These are phyloP conservation scores for Aporophyla lueneburgensis DNA, from an alignment of 2,888 invertebrate species.

Conservation along the genomic window DNA sequence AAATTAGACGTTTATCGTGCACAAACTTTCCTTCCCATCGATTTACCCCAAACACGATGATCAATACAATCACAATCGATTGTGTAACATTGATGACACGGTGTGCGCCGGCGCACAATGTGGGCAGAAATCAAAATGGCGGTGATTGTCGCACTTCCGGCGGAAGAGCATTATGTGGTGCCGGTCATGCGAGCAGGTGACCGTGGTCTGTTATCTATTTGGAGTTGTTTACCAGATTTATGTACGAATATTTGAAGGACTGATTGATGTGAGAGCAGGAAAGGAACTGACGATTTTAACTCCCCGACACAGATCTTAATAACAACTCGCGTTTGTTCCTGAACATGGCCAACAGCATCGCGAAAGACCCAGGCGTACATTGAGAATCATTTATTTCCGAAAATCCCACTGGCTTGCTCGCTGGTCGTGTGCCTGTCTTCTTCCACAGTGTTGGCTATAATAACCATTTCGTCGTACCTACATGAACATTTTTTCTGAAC, in stretches of 20 bases:
- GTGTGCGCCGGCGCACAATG: slow-evolving; percentile 76
- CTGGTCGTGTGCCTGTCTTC: too few species aligned
- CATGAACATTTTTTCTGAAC: neutral
- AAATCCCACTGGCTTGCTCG: neutral
- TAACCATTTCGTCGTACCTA: neutral
- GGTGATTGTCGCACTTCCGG: slow-evolving; percentile 78
- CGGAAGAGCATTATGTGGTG: slow-evolving; percentile 86
- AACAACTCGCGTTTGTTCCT: neutral
- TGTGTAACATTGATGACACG: slow-evolving; percentile 72
- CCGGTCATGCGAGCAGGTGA: slow-evolving; percentile 85
- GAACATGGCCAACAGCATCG: neutral
- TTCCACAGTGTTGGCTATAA: neutral
- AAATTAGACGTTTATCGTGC: slow-evolving; percentile 21
- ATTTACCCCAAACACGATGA: slow-evolving; percentile 53
- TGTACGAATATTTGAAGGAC: slow-evolving; percentile 31
- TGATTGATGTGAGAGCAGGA: slow-evolving; percentile 5
- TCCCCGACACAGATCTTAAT: neutral
- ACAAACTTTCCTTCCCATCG: slow-evolving; percentile 48
- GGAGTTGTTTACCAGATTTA: slow-evolving; percentile 54
- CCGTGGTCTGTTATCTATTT: slow-evolving; percentile 73
- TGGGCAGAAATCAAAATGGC: slow-evolving; percentile 76
- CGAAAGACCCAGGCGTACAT: too few species aligned
- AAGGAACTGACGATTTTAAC: neutral
- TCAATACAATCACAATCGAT: slow-evolving; percentile 67
- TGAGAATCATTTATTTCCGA: neutral